These are phyloP conservation scores for Napeogenes inachia DNA, from an alignment of 2,888 invertebrate genomes.

Conservation along the genomic window DNA sequence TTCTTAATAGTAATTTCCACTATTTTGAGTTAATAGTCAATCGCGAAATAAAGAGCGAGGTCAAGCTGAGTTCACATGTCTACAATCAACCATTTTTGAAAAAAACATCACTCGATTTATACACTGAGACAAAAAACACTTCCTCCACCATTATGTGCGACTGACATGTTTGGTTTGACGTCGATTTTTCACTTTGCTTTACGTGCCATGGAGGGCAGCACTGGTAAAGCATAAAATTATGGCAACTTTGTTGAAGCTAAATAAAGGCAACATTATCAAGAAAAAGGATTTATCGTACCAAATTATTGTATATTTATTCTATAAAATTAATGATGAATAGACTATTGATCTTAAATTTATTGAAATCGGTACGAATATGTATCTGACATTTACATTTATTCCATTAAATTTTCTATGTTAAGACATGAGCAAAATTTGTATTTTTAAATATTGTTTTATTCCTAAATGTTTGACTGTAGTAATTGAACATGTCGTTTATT, in stretches of 20 bases:
- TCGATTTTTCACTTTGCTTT: conserved; percentile 56
- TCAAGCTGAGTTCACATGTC: conserved; percentile 30
- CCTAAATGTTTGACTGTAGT: too few species aligned
- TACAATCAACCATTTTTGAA: conserved; percentile 34
- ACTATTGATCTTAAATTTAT: too few species aligned
- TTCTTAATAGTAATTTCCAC: conserved; percentile 31
- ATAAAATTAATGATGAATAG: neutral
- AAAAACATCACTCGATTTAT: conserved; percentile 47
- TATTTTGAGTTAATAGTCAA: conserved; percentile 20
- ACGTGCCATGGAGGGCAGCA: conserved; percentile 30
- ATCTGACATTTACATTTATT: too few species aligned
- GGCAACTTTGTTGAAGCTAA: neutral
- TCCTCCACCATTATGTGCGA: conserved; percentile 67
- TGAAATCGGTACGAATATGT: too few species aligned
- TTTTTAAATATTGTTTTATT: too few species aligned
- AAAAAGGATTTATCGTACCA: neutral
- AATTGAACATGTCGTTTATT: too few species aligned
- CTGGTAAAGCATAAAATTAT: conserved; percentile 3
- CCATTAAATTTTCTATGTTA: too few species aligned
- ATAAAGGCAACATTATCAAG: neutral
- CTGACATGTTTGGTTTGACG: conserved; percentile 62
- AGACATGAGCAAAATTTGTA: too few species aligned
- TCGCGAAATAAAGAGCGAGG: conserved; percentile 14
- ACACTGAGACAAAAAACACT: conserved; percentile 54
- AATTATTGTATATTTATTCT: neutral